Evolutionary conservation across 2,888 invertebrate species (phyloP), one percentile per base, ranked within the genome.

Genomic region (Microplitis deprimator): DNA sequence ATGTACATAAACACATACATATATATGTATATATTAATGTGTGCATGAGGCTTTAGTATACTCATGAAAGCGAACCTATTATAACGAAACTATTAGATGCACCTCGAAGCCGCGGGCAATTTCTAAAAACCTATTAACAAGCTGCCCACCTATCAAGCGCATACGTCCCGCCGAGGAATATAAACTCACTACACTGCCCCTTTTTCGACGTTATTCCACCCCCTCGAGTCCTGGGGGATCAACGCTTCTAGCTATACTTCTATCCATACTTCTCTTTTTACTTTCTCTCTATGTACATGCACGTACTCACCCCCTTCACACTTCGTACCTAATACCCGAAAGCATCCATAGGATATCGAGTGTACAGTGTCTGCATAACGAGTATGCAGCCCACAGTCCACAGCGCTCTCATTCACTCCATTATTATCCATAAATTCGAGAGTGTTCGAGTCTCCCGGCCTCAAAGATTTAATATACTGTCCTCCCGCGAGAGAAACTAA

Each of bases 101-200:
- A 79, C 76, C 79, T 80, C 80, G 73, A 69, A 38, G 68, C 80
- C 77, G 73, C 67, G 81, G 79, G 80, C 80, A 81, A 81, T 83
- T 84, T 82, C 83, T 82, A 82, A 83, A 85, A 84, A 82, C 79
- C 83, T 81, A 84, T 84, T 84, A 84, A 82, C 82, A 81, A 83
- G 82, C 80, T 78, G 77, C 75, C 76, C 73, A 79, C 81, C 82
- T 82, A 83, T 83, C 83, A 83, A 83, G 81, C 79, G 80, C 80
- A 83, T 80, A 81, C 79, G 78, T 79, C 77, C 81, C 80, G 68
- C 75, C 67, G 79, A 79, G 75, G 76, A 77, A 80, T 79, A 76
- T 68, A 67, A 68, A 74, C 74, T 68, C 16, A 13, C 29, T 29
- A 29, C 13, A 13, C 50, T 50, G 13, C 50, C 50, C 50, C 50